Conservation (phyloP, 2,888 invertebrate genomes). For the Polydrusus cervinus region DNA sequence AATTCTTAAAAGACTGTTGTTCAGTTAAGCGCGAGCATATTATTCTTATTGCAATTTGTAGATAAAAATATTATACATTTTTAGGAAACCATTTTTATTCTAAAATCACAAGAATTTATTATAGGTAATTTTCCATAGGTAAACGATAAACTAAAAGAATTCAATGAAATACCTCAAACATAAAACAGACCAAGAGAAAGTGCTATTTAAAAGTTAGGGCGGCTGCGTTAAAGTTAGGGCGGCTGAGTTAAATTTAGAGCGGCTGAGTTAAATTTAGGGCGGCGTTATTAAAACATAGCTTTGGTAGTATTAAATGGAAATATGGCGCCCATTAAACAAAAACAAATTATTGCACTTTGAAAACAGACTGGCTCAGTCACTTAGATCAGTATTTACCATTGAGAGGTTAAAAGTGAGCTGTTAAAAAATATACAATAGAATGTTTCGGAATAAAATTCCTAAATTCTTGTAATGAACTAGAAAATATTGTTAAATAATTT, state of each 20-base stretch:
- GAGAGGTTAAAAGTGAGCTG: conserved; percentile 1
- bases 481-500: conserved; percentile 22
- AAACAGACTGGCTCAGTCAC: too few species aligned
- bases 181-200: too few species aligned
- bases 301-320: too few species aligned
- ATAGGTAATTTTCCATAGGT: too few species aligned
- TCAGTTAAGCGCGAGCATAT: not conserved
- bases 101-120: not conserved
- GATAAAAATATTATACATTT: not conserved
- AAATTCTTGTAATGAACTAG: not conserved
- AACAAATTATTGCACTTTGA: not conserved
- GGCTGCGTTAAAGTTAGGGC: not conserved
- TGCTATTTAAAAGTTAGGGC: not conserved
- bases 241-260: not conserved
- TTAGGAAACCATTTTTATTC: not conserved
- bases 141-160: not conserved
- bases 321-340: not conserved
- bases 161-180: not conserved
- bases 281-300: not conserved
- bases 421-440: conserved; percentile 16
- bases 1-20: not conserved
- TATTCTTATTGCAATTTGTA: conserved; percentile 7
- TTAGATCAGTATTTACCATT: not conserved
- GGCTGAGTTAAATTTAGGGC: not conserved
- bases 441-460: conserved; percentile 29